phyloP scores from a whole-genome alignment of 2,113 vertebrate genomes.

The Megaceryle maxima region DNA sequence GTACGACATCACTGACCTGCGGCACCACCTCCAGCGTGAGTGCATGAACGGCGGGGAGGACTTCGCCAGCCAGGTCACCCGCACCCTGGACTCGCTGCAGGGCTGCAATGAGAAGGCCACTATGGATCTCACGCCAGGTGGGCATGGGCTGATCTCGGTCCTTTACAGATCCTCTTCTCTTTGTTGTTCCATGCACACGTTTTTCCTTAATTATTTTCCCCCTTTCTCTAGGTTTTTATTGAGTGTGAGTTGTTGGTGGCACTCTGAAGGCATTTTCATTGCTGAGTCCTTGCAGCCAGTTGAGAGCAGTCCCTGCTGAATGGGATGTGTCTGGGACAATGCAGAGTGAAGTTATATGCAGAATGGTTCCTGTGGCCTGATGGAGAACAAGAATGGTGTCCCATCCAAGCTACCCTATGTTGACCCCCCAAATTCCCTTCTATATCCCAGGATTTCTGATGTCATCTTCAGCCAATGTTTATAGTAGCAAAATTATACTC shows the following conservation, averaged over 20 bases:
- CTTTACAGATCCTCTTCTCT: accelerated
- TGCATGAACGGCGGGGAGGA: constrained; percentile 98
- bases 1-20: constrained; percentile 95
- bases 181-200: accelerated
- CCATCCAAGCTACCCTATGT: accelerated
- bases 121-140: constrained; percentile 95
- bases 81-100: constrained; percentile 94
- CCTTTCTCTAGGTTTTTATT: accelerated
- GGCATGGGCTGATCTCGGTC: too few relatives aligned
- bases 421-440: background rate
- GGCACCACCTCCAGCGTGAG: constrained; percentile 95
- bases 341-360: background rate
- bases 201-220: background rate
- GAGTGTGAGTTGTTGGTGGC: background rate
- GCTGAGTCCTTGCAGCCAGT: background rate
- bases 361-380: background rate
- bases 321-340: accelerated
- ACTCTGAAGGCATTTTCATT: background rate
- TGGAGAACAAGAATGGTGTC: background rate
- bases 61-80: constrained; percentile 94
- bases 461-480: background rate
- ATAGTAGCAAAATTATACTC: background rate
- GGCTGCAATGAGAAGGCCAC: constrained; percentile 94
- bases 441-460: background rate
- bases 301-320: background rate